A percentile compares a stretch with the other conserved stretches of the same genome.
phyloP scores from a whole-genome alignment of 2,888 invertebrate genomes.

The Lomographa bimaculata region DNA sequence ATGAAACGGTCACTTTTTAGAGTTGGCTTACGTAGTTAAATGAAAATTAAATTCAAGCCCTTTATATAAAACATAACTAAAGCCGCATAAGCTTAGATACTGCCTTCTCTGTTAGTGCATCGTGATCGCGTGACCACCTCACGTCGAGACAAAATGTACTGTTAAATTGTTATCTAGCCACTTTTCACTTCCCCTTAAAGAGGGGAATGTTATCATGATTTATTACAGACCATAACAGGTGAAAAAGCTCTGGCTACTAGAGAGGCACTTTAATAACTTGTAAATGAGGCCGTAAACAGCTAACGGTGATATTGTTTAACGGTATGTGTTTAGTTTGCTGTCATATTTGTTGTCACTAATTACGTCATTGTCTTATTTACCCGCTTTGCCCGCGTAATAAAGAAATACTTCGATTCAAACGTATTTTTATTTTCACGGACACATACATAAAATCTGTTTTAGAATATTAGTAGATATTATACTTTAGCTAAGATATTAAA shows the following conservation, averaged over 20 bases:
- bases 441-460: too few species aligned
- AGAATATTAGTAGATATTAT: too few species aligned
- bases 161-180: slow-evolving; percentile 66
- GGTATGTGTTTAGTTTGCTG: slow-evolving; percentile 17
- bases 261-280: slow-evolving; percentile 18
- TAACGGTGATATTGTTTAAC: slow-evolving; percentile 22
- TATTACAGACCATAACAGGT: slow-evolving; percentile 48
- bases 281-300: slow-evolving; percentile 20
- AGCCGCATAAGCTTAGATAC: slow-evolving; percentile 6
- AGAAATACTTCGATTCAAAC: too few species aligned
- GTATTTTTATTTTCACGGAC: too few species aligned
- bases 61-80: too few species aligned
- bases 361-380: slow-evolving; percentile 1
- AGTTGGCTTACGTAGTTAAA: too few species aligned
- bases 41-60: too few species aligned
- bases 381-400: too few species aligned
- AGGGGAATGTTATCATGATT: slow-evolving; percentile 57
- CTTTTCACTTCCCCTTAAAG: slow-evolving; percentile 51
- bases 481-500: too few species aligned
- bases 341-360: slow-evolving; percentile 9
- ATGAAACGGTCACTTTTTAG: too few species aligned
- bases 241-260: slow-evolving; percentile 21
- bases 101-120: slow-evolving; percentile 1
- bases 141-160: slow-evolving; percentile 44
- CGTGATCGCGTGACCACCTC: slow-evolving; percentile 54